Percentiles rank a stretch among this genome's conserved stretches.
Evolutionary conservation across 1,140 invertebrate genomes (phyloP).

Genomic region (Aphis craccivora): DNA sequence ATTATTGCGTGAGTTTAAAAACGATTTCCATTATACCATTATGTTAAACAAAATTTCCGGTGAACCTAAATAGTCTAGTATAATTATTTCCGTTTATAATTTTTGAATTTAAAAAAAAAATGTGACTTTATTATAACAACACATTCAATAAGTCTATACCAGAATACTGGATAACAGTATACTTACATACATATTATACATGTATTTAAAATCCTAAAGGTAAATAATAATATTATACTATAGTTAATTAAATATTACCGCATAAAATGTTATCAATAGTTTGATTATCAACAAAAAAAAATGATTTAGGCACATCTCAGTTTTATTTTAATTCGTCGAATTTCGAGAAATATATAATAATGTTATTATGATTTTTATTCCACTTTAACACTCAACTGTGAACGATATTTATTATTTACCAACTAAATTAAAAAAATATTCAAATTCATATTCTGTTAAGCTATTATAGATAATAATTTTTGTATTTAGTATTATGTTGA

Average conservation of each 20-base stretch:
- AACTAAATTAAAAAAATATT: neutral
- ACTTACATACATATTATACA: neutral
- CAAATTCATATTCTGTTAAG: neutral
- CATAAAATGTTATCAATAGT: neutral
- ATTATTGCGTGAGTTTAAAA: slow-evolving; percentile 36
- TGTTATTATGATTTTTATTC: neutral
- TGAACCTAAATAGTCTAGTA: neutral
- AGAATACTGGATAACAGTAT: neutral
- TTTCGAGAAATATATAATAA: neutral
- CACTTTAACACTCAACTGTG: neutral
- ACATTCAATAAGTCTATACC: neutral
- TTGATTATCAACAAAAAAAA: neutral
- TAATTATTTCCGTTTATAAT: neutral
- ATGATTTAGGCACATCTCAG: neutral
- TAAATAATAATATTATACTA: too few species aligned
- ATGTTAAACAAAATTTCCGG: slow-evolving; percentile 11
- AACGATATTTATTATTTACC: neutral
- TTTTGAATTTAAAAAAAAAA: slow-evolving; percentile 8
- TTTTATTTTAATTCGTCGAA: neutral
- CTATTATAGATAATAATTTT: neutral
- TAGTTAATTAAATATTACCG: neutral
- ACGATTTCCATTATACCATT: slow-evolving; percentile 10
- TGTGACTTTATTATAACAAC: neutral
- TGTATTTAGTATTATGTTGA: neutral
- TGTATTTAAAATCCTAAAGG: neutral